phyloP scores from a whole-genome alignment of 92 coral and sea anemone species.

The Epizoanthus fatuus region DNA sequence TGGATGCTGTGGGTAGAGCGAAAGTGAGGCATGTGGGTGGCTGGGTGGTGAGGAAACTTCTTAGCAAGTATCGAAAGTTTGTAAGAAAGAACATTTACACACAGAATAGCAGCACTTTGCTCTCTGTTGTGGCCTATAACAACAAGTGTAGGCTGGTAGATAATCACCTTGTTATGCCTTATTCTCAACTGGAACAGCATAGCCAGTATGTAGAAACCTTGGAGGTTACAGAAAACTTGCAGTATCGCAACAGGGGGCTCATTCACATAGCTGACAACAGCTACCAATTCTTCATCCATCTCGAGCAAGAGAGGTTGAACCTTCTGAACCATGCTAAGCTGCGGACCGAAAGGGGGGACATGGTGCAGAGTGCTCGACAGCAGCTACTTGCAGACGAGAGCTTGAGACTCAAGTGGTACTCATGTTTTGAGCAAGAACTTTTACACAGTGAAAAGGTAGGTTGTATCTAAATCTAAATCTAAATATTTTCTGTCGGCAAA shows the following conservation, averaged over 20 bases:
- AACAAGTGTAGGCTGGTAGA: constrained; percentile 13
- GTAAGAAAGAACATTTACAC: constrained; percentile 19
- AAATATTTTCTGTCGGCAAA: too few species aligned
- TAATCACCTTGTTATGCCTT: constrained; percentile 8
- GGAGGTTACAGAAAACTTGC: constrained; percentile 5
- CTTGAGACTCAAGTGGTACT: neutral
- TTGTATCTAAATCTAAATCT: neutral
- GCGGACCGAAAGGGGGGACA: neutral
- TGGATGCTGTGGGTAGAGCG: constrained; percentile 44
- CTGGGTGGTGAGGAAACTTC: constrained; percentile 49
- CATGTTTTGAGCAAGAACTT: constrained; percentile 1
- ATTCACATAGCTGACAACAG: constrained; percentile 18
- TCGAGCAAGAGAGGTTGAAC: constrained; percentile 5
- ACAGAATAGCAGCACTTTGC: constrained; percentile 6
- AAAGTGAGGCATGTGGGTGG: constrained; percentile 63
- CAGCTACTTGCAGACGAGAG: neutral
- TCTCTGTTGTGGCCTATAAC: neutral
- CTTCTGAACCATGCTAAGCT: constrained; percentile 9
- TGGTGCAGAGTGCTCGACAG: neutral
- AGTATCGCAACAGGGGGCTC: constrained; percentile 11
- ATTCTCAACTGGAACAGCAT: neutral
- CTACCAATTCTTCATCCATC: constrained; percentile 1
- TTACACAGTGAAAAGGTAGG: constrained; percentile 1
- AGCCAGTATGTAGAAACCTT: constrained; percentile 20
- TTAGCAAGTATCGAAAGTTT: constrained; percentile 12